Base-by-base conservation (phyloP, 1,140 invertebrate genomes). In the Drosophila oshimai region DNA sequence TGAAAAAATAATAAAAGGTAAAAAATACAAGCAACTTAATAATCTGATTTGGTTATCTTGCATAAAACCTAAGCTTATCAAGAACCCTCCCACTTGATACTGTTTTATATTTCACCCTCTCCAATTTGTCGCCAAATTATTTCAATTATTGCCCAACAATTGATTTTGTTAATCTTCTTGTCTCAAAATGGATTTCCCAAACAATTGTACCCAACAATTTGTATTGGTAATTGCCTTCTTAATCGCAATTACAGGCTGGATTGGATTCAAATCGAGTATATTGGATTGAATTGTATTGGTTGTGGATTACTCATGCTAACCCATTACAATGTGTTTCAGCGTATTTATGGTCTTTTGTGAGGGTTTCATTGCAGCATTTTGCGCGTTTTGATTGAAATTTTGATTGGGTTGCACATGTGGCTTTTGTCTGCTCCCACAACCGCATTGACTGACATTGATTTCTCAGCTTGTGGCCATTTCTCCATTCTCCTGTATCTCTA, bases 361-460 rank as follows among this genome's bases (percentile, higher is more conserved):
- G 54, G 36, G 74, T 65, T 26, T 50, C 55, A 73, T 36, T 70
- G 68, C 44, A 51, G 65, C 57, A 64, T 76, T 72, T 76, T 77
- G 74, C 57, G 69, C 62, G 58, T 61, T 84, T 83, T 84, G 79
- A 84, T 84, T 84, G 80, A 74, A 79, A 74, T 86, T 79, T 78
- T 84, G 79, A 84, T 84, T 79, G 58, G 44, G 79, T 79, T 84
- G 39, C 51, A 79, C 70, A 79, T 84, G 75, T 61, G 80, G 80
- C 73, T 51, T 83, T 77, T 83, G 73, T 83, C 61, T 71, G 60
- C 33, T n/a, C 17, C 53, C 20, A 7, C 10, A 33, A 18, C 12
- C 17, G 15, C n/a, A 37, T 18, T 13, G 24, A 26, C 45, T 34
- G 80, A 47, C 80, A 79, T 79, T 86, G 74, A 74, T 86, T 79